These are phyloP conservation scores for Cydia splendana DNA, from an alignment of 1,140 invertebrate species.

Conservation along the genomic window DNA sequence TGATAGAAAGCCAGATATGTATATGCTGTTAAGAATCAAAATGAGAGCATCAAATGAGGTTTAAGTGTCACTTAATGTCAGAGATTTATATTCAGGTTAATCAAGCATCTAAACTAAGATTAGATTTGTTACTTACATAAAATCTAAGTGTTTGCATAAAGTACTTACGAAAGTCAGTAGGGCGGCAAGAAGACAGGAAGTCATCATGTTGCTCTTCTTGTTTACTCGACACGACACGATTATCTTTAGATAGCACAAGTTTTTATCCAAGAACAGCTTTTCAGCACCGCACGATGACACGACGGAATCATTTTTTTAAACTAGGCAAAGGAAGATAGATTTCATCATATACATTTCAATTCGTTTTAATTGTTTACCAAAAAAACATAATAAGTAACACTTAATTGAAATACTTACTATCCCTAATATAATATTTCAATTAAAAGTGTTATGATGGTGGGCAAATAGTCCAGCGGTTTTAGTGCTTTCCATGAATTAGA, in stretches of 20 bases:
- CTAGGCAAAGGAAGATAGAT: neutral
- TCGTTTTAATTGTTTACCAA: no score
- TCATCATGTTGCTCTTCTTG: constrained; percentile 37
- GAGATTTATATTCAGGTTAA: constrained; percentile 32
- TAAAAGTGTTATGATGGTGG: no score
- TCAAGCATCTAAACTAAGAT: constrained; percentile 5
- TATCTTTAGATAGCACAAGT: constrained; percentile 18
- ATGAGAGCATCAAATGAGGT: neutral
- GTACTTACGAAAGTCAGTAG: constrained; percentile 46
- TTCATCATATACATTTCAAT: no score
- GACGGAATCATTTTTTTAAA: neutral
- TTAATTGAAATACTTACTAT: no score
- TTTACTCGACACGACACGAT: constrained; percentile 16
- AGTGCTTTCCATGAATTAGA: no score
- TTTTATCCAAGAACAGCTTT: neutral
- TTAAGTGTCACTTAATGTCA: neutral
- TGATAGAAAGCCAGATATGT: no score
- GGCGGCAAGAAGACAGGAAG: constrained; percentile 46
- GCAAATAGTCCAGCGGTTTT: no score
- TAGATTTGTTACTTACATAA: constrained; percentile 10
- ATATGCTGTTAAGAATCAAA: no score
- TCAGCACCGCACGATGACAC: neutral
- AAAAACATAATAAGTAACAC: no score
- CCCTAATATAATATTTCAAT: no score
- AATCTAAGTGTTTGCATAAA: constrained; percentile 7